These are phyloP conservation scores for Zaprionus ghesquierei DNA, from an alignment of 1,140 invertebrate genomes.

Conservation along the genomic window DNA sequence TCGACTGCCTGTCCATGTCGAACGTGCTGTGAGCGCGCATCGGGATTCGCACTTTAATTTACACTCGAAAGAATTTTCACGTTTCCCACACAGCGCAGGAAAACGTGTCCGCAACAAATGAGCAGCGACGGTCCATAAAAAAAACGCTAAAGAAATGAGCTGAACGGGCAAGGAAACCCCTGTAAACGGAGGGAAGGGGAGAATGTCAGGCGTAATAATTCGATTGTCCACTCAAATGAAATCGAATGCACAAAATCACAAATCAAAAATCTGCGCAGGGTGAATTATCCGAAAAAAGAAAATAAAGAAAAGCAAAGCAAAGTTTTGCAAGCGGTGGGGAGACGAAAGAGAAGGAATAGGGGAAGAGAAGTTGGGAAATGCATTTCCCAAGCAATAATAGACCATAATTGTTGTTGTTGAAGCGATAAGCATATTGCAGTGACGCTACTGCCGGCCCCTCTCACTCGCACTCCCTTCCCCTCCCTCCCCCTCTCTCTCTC, in stretches of 20 bases:
- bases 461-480: not conserved
- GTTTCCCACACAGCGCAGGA: constrained; percentile 41
- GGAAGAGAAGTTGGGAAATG: constrained; percentile 34
- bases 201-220: constrained; percentile 69
- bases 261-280: constrained; percentile 34
- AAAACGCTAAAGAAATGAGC: constrained; percentile 33
- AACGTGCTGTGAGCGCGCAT: constrained; percentile 64
- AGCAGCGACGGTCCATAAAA: constrained; percentile 63
- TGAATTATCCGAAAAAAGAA: constrained; percentile 25
- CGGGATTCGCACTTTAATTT: constrained; percentile 61
- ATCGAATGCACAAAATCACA: constrained; percentile 74
- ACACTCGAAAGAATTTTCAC: constrained; percentile 60
- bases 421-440: constrained; percentile 71
- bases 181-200: not conserved
- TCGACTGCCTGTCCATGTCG: not conserved
- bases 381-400: constrained; percentile 77
- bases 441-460: not conserved
- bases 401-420: constrained; percentile 69
- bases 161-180: constrained; percentile 1
- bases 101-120: constrained; percentile 80
- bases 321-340: not conserved
- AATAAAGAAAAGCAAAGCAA: not conserved
- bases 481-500: not conserved
- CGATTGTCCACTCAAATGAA: constrained; percentile 80
- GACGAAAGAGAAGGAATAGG: not conserved